These are phyloP conservation scores for Macquaria ambigua DNA, from an alignment of 2,113 vertebrate species.

Conservation along the genomic window DNA sequence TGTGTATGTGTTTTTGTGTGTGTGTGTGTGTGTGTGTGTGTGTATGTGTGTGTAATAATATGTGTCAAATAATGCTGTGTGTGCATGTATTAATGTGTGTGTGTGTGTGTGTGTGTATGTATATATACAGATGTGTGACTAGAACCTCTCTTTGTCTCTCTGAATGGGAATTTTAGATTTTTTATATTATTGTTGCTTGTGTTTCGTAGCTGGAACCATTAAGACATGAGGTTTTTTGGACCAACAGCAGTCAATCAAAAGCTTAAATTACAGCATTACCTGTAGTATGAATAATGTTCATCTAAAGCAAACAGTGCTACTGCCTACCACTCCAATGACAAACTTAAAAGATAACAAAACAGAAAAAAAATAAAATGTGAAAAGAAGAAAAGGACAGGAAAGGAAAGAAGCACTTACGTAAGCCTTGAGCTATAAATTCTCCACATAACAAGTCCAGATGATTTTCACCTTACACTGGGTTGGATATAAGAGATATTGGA, in stretches of 20 bases:
- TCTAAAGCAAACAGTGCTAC: neutral
- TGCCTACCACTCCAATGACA: neutral
- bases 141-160: neutral
- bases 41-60: too few species aligned
- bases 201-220: neutral
- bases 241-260: neutral
- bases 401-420: neutral
- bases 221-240: neutral
- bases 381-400: neutral
- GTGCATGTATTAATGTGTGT: too few species aligned
- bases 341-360: neutral
- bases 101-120: too few species aligned
- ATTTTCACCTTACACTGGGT: conserved; percentile 10
- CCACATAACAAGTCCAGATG: conserved; percentile 33
- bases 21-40: too few species aligned
- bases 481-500: neutral
- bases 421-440: conserved; percentile 28
- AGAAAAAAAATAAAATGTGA: neutral
- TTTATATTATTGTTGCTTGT: neutral
- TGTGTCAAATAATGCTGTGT: too few species aligned
- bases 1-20: too few species aligned
- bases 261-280: neutral
- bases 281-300: neutral
- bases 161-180: neutral
- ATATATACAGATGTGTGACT: too few species aligned